Evolutionary conservation across 2,797 vertebrate species (phyloP), one percentile per base, ranked within the genome.

Genomic region (Vultur gryphus): DNA sequence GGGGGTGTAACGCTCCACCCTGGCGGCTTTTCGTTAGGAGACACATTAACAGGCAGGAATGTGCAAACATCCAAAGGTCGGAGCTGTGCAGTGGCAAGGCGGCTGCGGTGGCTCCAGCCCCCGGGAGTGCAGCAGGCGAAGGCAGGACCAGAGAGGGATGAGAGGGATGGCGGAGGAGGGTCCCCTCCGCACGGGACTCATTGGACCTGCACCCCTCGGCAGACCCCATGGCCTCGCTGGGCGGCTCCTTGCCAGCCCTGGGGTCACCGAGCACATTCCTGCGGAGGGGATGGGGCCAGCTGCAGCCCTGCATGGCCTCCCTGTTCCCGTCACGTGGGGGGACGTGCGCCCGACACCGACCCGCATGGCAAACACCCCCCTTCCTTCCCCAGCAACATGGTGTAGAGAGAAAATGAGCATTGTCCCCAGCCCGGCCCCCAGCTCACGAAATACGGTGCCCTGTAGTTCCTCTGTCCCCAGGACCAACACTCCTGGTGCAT

Each of bases 41-140:
- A 98, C 97, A 98, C 93, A 97, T 98, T 98, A 98, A 98, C 98
- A 97, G 97, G 95, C 97, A 98, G 98, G 97, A 98, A 98, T 98
- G 98, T 85, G 29, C 44, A 97, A 98, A 98, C 96, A 98, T 94
- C 91, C 94, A 87, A 80, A 95, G 97, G 94, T 91, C 69, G 10
- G 80, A 88, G 89, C 86, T 66, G 83, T 23, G 55, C 31, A 7
- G 46, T 31, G 66, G 43, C n/a, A 49, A 76, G 69, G 62, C 6
- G 2, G 46, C 64, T 41, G 70, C 1, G 1, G 33, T 7, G 8
- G 66, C 65, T 86, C 52, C 71, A 33, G n/a, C 21, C 33, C 49
- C 66, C 1, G 9, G 43, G 72, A 49, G 43, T 0, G 6, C 24
- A 46, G 66, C 14, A 65, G 51, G 39, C 0, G 2, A 72, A 93